Base-by-base conservation (phyloP, 2,113 vertebrate species). In the Micronycteris hirsuta region DNA sequence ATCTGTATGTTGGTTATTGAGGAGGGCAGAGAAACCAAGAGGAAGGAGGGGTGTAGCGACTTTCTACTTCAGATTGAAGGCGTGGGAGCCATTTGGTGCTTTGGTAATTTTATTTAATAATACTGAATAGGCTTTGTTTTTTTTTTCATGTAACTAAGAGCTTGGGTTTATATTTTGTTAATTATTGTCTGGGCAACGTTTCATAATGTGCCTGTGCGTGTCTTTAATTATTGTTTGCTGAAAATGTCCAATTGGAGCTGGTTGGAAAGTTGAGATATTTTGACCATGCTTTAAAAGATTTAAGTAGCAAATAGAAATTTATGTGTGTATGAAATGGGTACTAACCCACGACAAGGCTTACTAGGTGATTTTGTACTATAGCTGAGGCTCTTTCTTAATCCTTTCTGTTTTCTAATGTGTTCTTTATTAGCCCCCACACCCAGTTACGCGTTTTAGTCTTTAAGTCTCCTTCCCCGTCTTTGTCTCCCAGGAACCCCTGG, bases 401-500 rank as follows among this genome's bases (percentile, higher is more conserved):
- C 84, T 41, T 96, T 24, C 73, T 74, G 47, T 96, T 33, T 96
- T 95, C 89, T 61, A 82, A 28, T 89, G 85, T 81, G 89, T 93
- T 86, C 38, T 74, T 88, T 94, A 83, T 89, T 96, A 94, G 86
- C 71, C 31, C 36, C 63, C 76, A 81, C 20, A 65, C 54, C 91
- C 91, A 77, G 36, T 85, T 83, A 47, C 65, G 45, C 89, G 91
- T 63, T 94, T 89, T 82, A 65, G 63, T 95, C 80, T 76, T 93
- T 93, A 97, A 97, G 58, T 93, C 78, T 96, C 43, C 97, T 54
- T 92, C 43, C 91, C 92, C 41, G 28, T 95, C 90, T 97, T 95
- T 96, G 84, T 92, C 96, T 97, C 98, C 84, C 91, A 98, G 98
- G 98, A 99, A 97, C 98, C 98, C 73, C 96, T 90, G 93, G 98